Base-by-base conservation (phyloP, 2,113 vertebrate genomes). In the Psettodes erumei region DNA sequence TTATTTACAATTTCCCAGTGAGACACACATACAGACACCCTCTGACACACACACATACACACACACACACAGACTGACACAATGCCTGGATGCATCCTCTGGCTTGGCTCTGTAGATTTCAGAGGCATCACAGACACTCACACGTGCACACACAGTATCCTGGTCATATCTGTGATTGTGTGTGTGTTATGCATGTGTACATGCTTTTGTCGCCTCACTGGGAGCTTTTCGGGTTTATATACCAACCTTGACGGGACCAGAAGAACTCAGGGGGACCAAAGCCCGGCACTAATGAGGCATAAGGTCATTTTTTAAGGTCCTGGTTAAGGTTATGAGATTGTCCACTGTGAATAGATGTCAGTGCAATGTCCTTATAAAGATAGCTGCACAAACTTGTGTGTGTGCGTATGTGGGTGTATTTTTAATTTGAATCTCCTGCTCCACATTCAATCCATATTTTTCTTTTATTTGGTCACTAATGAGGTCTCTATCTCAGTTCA, bases 381-480 rank as follows among this genome's bases (percentile, higher is more conserved):
- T n/a, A n/a, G n/a, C n/a, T n/a, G n/a, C n/a, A n/a, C 67, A 27
- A 60, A 32, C 56, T 2, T 45, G 30, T 58, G n/a, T 50, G 40
- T 40, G 11, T 54, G 15, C 9, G 53, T 27, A 45, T 32, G 30
- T 59, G 66, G 28, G 58, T 72, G 45, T 64, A 38, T 75, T 75
- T 76, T 76, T 79, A 32, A 70, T 83, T 76, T 55, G 54, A 35
- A 77, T 81, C 59, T 68, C 48, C 66, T 50, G 60, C 74, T 83
- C 77, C 33, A 42, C 85, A 71, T 82, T 59, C 75, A 53, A 74
- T 82, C 58, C 77, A 74, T 83, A 62, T 81, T 71, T 83, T 81
- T 62, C 55, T 75, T 88, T 86, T 71, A 84, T 83, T 83, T 68
- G 59, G 78, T 51, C 85, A 79, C 74, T 87, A 89, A 86, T 84